Evolutionary conservation across 92 coral and sea anemone genomes (phyloP), one percentile per base, ranked within the genome.

Genomic region (Porites rus): DNA sequence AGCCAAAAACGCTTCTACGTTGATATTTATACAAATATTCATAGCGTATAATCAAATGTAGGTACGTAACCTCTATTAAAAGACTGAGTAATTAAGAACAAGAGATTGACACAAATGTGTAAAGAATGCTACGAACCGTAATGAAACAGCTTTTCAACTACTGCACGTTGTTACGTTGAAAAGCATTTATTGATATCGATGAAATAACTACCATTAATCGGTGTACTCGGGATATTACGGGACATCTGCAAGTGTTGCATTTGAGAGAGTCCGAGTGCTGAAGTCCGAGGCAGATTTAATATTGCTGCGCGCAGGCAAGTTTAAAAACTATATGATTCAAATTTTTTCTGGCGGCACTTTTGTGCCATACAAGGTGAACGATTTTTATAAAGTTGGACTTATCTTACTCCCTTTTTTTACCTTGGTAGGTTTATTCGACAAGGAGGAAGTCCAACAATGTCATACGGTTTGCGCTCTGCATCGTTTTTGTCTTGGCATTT

Each of bases 221-320:
- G 20, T 70, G 75, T 13, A 70, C 75, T 28, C 53, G 75, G 11
- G 75, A 70, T 70, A 70, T 70, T 53, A 31, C 75, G 10, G n/a
- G 54, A 10, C 56, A 70, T 70, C 24, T 70, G 31, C 51, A 38
- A 4, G 21, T 2, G n/a, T 38, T 70, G 68, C 18, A 38, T 10
- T 22, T 70, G 75, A 28, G 14, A 4, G 11, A 10, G 51, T 70
- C 54, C 4, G 31, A 53, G 53, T 28, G 12, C 14, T 70, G n/a
- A 70, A 70, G n/a, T 10, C 53, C 10, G 12, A 67, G 31, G 21
- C 72, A 67, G 11, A 67, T 67, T 67, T 67, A 20, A 67, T 67
- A n/a, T 7, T 67, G 72, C 72, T 20, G 16, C 12, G 16, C 25
- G 72, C 72, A 20, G 72, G 72, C 19, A 67, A 67, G 38, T 67